Evolutionary conservation across 1,140 invertebrate species (phyloP).

Genomic region (Drosophila erecta): DNA sequence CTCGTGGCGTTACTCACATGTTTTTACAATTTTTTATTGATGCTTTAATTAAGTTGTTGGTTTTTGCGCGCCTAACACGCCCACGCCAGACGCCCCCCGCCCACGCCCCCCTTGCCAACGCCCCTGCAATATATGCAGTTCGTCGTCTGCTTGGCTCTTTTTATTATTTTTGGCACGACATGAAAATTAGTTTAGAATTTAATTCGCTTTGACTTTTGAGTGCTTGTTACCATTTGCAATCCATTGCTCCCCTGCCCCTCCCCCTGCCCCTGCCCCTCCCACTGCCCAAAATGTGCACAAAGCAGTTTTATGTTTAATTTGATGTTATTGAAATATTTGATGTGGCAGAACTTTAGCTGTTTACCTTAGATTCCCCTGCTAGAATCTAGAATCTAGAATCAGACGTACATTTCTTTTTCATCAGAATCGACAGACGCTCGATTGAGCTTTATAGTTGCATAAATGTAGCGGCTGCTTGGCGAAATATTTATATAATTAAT

Average conservation of each 20-base stretch:
- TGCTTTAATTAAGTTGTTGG: constrained; percentile 79
- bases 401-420: constrained; percentile 17
- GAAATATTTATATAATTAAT: constrained; percentile 46
- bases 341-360: constrained; percentile 47
- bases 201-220: constrained; percentile 82
- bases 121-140: constrained; percentile 17
- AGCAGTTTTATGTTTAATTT: constrained; percentile 52
- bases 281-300: constrained; percentile 1
- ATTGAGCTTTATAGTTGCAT: constrained; percentile 45
- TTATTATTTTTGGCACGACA: constrained; percentile 83
- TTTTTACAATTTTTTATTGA: constrained; percentile 81
- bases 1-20: constrained; percentile 26
- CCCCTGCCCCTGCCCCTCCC: too few species aligned
- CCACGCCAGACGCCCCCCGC: neutral
- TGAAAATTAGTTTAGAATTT: constrained; percentile 82
- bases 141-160: constrained; percentile 18
- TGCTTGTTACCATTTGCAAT: constrained; percentile 78
- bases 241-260: constrained; percentile 11
- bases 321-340: constrained; percentile 68
- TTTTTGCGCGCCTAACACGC: constrained; percentile 34
- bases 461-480: constrained; percentile 15
- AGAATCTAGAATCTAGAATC: constrained; percentile 6
- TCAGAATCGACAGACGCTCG: constrained; percentile 34
- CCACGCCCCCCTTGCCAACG: constrained; percentile 13
- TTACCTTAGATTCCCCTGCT: constrained; percentile 13